phyloP scores from a whole-genome alignment of 2,888 invertebrate genomes.

The Globia sparganii region DNA sequence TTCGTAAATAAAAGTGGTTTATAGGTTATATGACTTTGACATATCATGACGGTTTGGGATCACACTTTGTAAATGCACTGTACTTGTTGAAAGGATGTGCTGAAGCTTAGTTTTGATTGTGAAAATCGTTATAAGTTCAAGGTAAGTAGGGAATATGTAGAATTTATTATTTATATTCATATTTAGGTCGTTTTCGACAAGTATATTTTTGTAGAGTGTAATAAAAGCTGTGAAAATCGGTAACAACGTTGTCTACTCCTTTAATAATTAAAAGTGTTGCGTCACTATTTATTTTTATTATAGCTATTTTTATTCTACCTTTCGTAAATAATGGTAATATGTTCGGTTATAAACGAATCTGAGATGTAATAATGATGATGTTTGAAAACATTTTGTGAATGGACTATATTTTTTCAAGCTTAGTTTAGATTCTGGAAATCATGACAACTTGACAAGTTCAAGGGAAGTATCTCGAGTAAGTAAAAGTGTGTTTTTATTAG shows the following conservation, averaged over 20 bases:
- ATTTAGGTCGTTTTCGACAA: background rate
- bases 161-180: background rate
- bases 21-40: background rate
- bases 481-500: too few relatives aligned
- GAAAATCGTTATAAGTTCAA: background rate
- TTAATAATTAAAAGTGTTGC: conserved; percentile 67
- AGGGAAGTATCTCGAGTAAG: too few relatives aligned
- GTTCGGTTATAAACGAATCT: background rate
- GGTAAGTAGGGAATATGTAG: background rate
- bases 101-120: background rate
- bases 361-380: background rate
- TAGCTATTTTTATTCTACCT: conserved; percentile 21
- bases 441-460: too few relatives aligned
- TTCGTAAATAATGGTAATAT: background rate
- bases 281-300: conserved; percentile 39
- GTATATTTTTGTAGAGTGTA: background rate
- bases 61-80: background rate
- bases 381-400: background rate
- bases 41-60: background rate
- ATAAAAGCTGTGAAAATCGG: conserved; percentile 62
- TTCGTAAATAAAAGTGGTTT: background rate
- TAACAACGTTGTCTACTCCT: conserved; percentile 54
- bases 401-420: background rate
- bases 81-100: background rate
- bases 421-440: background rate